Evolutionary conservation across 2,113 vertebrate genomes (phyloP).

Genomic region (Chloroceryle aenea): DNA sequence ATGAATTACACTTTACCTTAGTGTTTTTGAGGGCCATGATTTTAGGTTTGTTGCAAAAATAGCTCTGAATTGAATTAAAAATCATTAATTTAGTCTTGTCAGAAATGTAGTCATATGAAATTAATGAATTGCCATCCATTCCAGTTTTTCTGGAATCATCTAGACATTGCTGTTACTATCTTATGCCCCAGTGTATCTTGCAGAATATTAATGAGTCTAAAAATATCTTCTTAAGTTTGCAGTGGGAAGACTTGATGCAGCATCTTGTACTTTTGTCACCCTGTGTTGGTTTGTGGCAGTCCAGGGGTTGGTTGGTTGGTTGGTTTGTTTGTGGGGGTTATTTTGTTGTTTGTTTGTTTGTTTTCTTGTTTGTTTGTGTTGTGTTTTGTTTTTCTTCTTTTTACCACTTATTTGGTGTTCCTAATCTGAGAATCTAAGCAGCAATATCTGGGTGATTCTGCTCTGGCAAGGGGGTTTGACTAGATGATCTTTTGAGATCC

Average conservation of each 20-base stretch:
- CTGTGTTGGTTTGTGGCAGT: not conserved
- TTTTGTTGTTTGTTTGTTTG: too few relatives aligned
- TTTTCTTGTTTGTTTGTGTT: too few relatives aligned
- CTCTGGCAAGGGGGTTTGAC: too few relatives aligned
- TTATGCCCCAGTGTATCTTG: not conserved
- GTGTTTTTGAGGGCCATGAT: not conserved
- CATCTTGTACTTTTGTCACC: not conserved
- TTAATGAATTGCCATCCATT: not conserved
- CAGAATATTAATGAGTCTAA: constrained; percentile 2
- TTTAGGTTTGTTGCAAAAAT: constrained; percentile 32
- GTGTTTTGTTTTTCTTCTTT: not conserved
- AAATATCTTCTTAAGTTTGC: not conserved
- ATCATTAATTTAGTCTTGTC: not conserved
- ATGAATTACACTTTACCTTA: not conserved
- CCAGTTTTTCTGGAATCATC: not conserved
- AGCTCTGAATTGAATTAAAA: constrained; percentile 39
- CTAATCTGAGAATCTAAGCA: not conserved
- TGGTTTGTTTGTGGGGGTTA: too few relatives aligned
- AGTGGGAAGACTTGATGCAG: not conserved
- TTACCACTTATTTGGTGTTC: not conserved
- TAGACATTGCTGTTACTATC: not conserved
- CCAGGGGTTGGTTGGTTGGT: too few relatives aligned
- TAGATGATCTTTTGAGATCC: too few relatives aligned
- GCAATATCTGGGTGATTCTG: not conserved
- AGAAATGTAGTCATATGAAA: not conserved